These are phyloP conservation scores for Tenodera sinensis DNA, from an alignment of 2,888 invertebrate species.

Conservation along the genomic window DNA sequence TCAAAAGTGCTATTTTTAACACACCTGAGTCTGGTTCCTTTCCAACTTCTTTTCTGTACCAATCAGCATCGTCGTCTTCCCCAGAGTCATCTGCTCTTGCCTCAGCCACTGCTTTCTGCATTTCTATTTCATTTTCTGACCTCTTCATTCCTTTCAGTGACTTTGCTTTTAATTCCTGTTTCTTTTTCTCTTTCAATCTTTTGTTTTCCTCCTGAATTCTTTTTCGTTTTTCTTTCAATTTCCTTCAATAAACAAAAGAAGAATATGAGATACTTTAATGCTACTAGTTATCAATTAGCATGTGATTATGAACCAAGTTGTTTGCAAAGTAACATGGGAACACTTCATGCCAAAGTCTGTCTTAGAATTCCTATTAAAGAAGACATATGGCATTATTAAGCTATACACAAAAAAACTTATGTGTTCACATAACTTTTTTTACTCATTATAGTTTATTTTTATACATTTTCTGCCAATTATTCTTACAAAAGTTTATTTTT, in stretches of 20 bases:
- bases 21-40: conserved; percentile 80
- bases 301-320: too few relatives aligned
- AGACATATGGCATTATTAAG: too few relatives aligned
- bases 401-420: too few relatives aligned
- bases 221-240: conserved; percentile 73
- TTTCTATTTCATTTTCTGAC: conserved; percentile 49
- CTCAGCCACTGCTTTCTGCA: conserved; percentile 40
- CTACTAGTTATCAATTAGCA: too few relatives aligned
- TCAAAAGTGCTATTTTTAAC: neutral
- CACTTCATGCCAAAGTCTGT: too few relatives aligned
- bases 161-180: conserved; percentile 63
- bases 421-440: too few relatives aligned
- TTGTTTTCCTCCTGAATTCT: conserved; percentile 71
- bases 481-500: too few relatives aligned
- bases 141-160: conserved; percentile 60
- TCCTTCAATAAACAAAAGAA: conserved; percentile 45
- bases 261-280: neutral
- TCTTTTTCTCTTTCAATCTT: conserved; percentile 61
- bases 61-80: conserved; percentile 68
- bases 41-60: conserved; percentile 84
- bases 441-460: too few relatives aligned
- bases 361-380: too few relatives aligned
- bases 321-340: too few relatives aligned
- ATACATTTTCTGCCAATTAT: too few relatives aligned
- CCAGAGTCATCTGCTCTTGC: conserved; percentile 51